Percentiles rank a stretch among this genome's conserved stretches.
Conservation (phyloP, 2,888 invertebrate species). For the Dolichopus griseipennis region DNA sequence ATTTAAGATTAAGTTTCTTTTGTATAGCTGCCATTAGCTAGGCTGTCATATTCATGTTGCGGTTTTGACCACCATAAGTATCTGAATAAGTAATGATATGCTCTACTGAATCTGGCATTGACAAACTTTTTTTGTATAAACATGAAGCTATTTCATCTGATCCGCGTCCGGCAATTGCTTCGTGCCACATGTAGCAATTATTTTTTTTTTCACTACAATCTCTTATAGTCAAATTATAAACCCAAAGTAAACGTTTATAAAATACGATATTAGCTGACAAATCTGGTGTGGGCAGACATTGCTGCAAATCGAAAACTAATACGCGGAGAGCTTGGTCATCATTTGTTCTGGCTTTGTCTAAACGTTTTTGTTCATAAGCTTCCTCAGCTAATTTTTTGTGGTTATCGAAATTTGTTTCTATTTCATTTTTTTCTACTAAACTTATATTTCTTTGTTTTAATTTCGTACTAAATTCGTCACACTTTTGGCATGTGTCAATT, state of each 20-base stretch:
- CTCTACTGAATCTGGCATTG: neutral
- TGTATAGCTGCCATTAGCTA: neutral
- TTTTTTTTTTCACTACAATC: neutral
- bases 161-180: conserved; percentile 8
- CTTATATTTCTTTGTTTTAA: neutral
- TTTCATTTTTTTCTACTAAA: neutral
- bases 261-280: neutral
- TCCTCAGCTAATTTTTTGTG: neutral
- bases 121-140: neutral
- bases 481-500: neutral
- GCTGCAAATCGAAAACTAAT: neutral
- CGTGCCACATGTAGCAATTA: conserved; percentile 13
- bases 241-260: conserved; percentile 9
- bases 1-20: neutral
- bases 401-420: neutral
- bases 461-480: neutral
- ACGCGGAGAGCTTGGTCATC: neutral
- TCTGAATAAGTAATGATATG: conserved; percentile 8
- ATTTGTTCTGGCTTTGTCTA: neutral
- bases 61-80: neutral
- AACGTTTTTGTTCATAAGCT: neutral
- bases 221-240: conserved; percentile 10
- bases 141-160: conserved; percentile 11
- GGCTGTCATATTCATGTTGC: neutral
- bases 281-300: neutral